Percentiles rank a stretch among this genome's conserved stretches.
Evolutionary conservation across 2,888 invertebrate species (phyloP).

Genomic region (Diarsia rubi): DNA sequence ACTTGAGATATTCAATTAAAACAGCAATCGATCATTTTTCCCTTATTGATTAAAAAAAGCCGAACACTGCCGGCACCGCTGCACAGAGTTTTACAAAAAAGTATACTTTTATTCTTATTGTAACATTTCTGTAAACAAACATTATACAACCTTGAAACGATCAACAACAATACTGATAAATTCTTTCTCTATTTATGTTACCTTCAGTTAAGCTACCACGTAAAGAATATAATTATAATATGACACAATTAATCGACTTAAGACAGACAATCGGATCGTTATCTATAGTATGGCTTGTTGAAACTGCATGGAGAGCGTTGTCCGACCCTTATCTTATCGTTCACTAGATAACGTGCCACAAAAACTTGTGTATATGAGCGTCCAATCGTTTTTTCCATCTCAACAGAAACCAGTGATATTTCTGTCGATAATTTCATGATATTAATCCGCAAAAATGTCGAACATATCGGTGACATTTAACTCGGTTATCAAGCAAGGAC

Average conservation of each 20-base stretch:
- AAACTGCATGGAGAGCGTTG: conserved; percentile 70
- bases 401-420: conserved; percentile 30
- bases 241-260: conserved; percentile 29
- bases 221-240: conserved; percentile 13
- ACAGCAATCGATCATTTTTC: neutral
- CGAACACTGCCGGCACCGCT: too few relatives aligned
- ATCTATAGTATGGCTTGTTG: conserved; percentile 69
- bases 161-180: conserved; percentile 7
- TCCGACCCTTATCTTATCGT: conserved; percentile 74
- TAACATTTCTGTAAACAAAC: conserved; percentile 31
- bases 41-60: neutral
- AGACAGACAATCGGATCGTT: conserved; percentile 52
- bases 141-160: conserved; percentile 33
- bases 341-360: conserved; percentile 56
- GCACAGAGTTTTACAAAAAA: conserved; percentile 18
- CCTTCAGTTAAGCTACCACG: neutral
- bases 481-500: conserved; percentile 52
- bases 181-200: conserved; percentile 19
- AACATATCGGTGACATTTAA: conserved; percentile 58
- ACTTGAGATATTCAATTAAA: neutral
- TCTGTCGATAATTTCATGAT: conserved; percentile 29
- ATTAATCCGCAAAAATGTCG: conserved; percentile 44
- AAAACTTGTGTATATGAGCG: conserved; percentile 45
- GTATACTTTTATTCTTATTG: neutral
- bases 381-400: conserved; percentile 17